Conservation (phyloP, 2,113 vertebrate genomes). For the Lipophrys pholis region DNA sequence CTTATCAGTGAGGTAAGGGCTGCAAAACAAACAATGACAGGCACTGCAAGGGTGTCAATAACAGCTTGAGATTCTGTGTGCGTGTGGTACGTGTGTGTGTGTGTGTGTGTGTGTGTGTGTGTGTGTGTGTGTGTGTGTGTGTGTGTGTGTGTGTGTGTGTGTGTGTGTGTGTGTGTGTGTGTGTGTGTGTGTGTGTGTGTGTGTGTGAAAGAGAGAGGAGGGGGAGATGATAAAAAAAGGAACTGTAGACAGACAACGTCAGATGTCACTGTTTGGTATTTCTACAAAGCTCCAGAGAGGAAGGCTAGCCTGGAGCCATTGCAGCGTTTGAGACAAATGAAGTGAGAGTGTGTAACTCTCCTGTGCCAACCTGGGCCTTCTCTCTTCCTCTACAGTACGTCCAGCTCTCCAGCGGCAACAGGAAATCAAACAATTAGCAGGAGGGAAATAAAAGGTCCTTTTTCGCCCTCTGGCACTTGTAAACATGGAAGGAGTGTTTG, state of each 20-base stretch:
- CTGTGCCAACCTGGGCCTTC: constrained; percentile 67
- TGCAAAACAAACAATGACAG: constrained; percentile 60
- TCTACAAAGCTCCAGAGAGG: constrained; percentile 83
- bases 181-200: too few relatives aligned
- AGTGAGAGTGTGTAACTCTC: constrained; percentile 59
- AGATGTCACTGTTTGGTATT: constrained; percentile 83
- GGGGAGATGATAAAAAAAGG: constrained; percentile 44
- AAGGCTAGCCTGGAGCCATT: constrained; percentile 77
- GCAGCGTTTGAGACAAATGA: constrained; percentile 74
- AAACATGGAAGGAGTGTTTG: constrained; percentile 76
- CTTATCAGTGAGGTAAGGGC: constrained; percentile 49
- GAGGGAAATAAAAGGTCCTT: constrained; percentile 82
- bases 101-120: constrained; percentile 1
- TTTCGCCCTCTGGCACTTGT: constrained; percentile 78
- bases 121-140: too few relatives aligned
- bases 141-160: background rate
- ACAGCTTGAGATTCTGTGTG: constrained; percentile 55
- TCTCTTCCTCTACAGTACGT: constrained; percentile 56
- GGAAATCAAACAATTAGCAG: constrained; percentile 88
- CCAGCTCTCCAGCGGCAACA: constrained; percentile 79
- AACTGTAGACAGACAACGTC: constrained; percentile 71
- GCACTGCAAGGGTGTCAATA: constrained; percentile 43
- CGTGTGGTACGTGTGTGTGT: background rate
- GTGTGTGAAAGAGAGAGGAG: background rate
- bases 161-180: constrained; percentile 1